Evolutionary conservation across 2,113 vertebrate genomes (phyloP), one percentile per base, ranked within the genome.

Genomic region (Marcusenius ussheri): DNA sequence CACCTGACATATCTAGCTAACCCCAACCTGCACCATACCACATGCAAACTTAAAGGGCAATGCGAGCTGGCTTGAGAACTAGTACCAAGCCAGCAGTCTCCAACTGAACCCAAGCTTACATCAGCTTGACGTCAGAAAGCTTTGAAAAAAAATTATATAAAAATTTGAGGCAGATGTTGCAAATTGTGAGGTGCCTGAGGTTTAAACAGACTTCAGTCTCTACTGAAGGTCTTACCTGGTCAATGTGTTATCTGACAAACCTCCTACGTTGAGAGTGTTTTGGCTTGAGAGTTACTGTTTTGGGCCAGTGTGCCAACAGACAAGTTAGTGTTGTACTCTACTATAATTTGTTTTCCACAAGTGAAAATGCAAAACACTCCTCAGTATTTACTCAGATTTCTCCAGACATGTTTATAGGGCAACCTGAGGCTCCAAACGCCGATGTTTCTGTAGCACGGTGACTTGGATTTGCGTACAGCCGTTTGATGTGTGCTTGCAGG

Each of bases 151-250:
- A 74, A 3, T n/a, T 13, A 11, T 31, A 31, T 27, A 70, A 70
- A 70, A 31, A 90, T 85, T 77, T 80, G 47, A 77, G 62, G 89
- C 89, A 90, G 85, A 87, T 87, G 89, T 88, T 87, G 50, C 24
- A 83, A 90, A 83, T 86, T 80, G 35, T 27, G 47, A 10, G 50
- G 31, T 80, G 62, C 74, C 27, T 53, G 50, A 42, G 47, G 84
- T 77, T 47, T 53, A 35, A 88, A 47, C 47, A 83, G 86, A 90
- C 15, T 49, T 80, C 66, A 35, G 46, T 4, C 46, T 66, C 47
- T 50, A 27, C 24, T 4, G 31, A 83, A 80, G 24, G 53, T 31
- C 47, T 88, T 80, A 90, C 62, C 85, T 90, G 89, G 24, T 62
- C 56, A 70, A 35, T 87, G 35, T 66, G 83, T 70, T 66, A 85